Conservation (phyloP, 2,888 invertebrate species). For the Parthenolecanium corni region DNA sequence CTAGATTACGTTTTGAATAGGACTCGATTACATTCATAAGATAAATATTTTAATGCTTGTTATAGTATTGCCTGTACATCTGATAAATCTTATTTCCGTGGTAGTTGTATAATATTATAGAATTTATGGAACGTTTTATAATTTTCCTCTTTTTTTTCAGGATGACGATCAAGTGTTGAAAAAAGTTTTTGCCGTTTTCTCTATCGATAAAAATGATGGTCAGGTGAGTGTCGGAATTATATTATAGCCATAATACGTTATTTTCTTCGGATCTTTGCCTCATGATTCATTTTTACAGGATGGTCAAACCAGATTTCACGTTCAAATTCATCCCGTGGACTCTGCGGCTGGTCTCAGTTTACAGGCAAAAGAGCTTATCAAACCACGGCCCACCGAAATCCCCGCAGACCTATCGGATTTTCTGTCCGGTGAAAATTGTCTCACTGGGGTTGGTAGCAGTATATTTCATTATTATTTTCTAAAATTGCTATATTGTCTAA, state of each 20-base stretch:
- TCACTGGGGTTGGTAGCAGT: slow-evolving; percentile 60
- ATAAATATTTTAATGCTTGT: no score
- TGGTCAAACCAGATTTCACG: slow-evolving; percentile 51
- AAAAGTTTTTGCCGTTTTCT: slow-evolving; percentile 42
- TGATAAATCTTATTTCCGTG: no score
- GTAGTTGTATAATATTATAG: no score
- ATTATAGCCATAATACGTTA: no score
- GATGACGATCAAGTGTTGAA: slow-evolving; percentile 41
- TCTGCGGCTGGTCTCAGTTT: slow-evolving; percentile 33
- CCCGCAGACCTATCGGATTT: slow-evolving; percentile 66
- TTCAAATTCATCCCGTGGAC: slow-evolving; percentile 50
- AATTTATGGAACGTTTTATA: no score
- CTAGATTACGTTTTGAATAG: no score
- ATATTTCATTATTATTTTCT: neutral
- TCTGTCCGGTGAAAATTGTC: slow-evolving; percentile 69
- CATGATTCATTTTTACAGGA: slow-evolving; percentile 42
- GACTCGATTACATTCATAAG: no score
- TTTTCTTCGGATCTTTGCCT: no score
- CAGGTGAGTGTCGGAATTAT: slow-evolving; percentile 37
- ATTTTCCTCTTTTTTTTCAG: slow-evolving; percentile 27
- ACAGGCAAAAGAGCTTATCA: slow-evolving; percentile 35
- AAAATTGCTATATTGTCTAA: neutral
- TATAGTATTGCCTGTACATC: no score
- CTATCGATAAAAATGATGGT: slow-evolving; percentile 41
- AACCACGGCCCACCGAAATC: slow-evolving; percentile 39